Evolutionary conservation across 2,888 invertebrate genomes (phyloP).

Genomic region (Cheilosia vernalis): DNA sequence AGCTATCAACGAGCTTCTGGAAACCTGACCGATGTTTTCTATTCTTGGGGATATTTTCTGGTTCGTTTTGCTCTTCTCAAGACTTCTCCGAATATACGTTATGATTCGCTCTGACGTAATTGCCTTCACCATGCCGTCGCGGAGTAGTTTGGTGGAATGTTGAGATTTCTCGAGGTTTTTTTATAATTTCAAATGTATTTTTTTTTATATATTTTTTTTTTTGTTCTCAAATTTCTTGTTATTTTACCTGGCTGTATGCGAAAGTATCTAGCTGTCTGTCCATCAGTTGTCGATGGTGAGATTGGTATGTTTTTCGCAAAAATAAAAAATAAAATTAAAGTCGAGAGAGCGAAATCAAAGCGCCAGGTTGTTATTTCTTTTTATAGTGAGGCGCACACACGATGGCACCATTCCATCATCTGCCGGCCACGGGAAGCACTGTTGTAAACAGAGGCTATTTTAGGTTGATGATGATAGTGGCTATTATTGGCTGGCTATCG

Average conservation of each 20-base stretch:
- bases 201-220: conserved; percentile 27
- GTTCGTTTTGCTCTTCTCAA: conserved; percentile 19
- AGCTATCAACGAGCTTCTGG: conserved; percentile 39
- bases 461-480: conserved; percentile 68
- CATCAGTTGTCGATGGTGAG: conserved; percentile 56
- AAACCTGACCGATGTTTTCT: conserved; percentile 49
- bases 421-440: conserved; percentile 56
- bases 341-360: conserved; percentile 44
- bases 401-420: conserved; percentile 72
- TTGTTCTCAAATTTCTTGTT: conserved; percentile 15
- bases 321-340: background rate
- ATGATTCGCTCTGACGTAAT: conserved; percentile 68
- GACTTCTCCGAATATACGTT: conserved; percentile 43
- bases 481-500: conserved; percentile 49
- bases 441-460: conserved; percentile 70
- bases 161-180: conserved; percentile 34
- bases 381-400: conserved; percentile 64
- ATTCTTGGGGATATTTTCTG: conserved; percentile 32
- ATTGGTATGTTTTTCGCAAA: conserved; percentile 41
- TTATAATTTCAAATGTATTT: background rate
- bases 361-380: conserved; percentile 61
- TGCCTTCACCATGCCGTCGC: conserved; percentile 34
- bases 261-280: conserved; percentile 54
- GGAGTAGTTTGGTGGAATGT: conserved; percentile 39
- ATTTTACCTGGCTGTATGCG: conserved; percentile 39